Evolutionary conservation across 2,113 vertebrate species (phyloP).

Genomic region (Macroglossus sobrinus): DNA sequence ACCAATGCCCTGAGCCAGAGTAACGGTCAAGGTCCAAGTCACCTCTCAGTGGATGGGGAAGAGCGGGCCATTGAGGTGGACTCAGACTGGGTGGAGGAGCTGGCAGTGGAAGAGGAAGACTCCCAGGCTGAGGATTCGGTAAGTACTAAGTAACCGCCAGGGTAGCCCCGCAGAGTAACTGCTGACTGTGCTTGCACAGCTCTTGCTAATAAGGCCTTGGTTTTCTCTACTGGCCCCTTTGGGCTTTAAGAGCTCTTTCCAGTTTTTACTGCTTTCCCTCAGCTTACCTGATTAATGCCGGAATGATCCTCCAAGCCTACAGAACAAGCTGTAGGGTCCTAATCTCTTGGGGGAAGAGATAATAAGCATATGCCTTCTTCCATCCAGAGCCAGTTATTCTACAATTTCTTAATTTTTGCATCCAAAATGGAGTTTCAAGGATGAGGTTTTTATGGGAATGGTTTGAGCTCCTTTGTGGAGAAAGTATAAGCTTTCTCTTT

Average conservation of each 20-base stretch:
- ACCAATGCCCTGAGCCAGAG: constrained; percentile 95
- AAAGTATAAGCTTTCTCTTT: not conserved
- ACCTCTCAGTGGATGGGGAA: constrained; percentile 93
- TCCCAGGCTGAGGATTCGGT: constrained; percentile 99
- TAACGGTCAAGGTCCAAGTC: constrained; percentile 91
- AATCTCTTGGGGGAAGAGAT: not conserved
- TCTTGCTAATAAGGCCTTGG: not conserved
- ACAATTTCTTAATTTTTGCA: not conserved
- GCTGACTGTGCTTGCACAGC: not conserved
- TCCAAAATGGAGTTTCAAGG: not conserved
- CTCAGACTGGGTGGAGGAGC: constrained; percentile 98
- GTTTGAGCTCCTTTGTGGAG: not conserved
- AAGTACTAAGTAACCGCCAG: constrained; percentile 62
- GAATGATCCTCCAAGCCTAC: not conserved
- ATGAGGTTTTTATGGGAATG: not conserved
- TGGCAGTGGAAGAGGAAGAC: constrained; percentile 97
- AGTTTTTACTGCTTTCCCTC: not conserved
- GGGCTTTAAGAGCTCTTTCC: not conserved
- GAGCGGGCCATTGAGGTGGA: constrained; percentile 97
- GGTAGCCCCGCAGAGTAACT: no score
- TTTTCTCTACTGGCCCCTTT: not conserved
- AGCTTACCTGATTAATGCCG: not conserved
- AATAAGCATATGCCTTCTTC: not conserved
- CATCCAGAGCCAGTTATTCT: not conserved
- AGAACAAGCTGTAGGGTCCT: not conserved